Conservation (phyloP, 2,113 vertebrate species). For the Apistogramma diplotaenia region DNA sequence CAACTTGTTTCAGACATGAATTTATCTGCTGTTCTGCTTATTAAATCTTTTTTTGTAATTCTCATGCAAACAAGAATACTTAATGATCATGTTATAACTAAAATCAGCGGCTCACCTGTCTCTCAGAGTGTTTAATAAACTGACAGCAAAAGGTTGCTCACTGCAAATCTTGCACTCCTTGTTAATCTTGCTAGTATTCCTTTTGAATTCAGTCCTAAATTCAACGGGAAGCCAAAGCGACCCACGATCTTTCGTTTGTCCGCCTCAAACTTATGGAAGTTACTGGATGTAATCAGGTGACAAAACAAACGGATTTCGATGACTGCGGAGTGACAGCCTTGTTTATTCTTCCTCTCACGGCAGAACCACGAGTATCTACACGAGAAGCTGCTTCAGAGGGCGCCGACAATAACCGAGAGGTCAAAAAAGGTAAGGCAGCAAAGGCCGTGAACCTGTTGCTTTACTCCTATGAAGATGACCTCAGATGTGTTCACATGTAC, state of each 20-base stretch:
- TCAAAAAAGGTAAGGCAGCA: constrained; percentile 85
- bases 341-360: background rate
- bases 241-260: background rate
- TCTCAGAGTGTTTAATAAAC: background rate
- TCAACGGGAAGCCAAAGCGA: background rate
- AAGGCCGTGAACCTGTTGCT: background rate
- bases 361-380: constrained; percentile 95
- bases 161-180: background rate
- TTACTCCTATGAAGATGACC: background rate
- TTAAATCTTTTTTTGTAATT: background rate
- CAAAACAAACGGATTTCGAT: background rate
- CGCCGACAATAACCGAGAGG: constrained; percentile 93
- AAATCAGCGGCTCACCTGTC: background rate
- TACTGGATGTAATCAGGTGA: background rate
- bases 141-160: background rate
- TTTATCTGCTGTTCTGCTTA: background rate
- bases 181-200: background rate
- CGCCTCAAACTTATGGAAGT: background rate
- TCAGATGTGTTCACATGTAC: background rate
- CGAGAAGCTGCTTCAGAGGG: constrained; percentile 89
- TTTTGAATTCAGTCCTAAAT: background rate
- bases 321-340: background rate
- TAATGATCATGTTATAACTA: background rate
- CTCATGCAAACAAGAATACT: background rate
- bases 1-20: background rate